Percentiles rank a stretch among this genome's conserved stretches.
Evolutionary conservation across 2,888 invertebrate genomes (phyloP).

Genomic region (Leptogaster cylindrica): DNA sequence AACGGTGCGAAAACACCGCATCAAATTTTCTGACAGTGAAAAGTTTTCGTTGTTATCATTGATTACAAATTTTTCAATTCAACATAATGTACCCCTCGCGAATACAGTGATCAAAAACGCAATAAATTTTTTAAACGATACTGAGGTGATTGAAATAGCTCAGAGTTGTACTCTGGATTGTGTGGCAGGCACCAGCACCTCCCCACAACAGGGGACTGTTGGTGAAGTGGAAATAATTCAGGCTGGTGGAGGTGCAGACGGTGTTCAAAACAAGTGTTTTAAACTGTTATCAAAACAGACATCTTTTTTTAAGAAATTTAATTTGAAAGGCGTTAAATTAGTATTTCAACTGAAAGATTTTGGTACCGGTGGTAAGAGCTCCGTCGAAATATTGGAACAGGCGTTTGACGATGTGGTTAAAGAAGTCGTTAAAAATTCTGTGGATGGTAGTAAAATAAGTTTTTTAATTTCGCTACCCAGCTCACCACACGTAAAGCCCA

Average conservation of each 20-base stretch:
- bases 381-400: neutral
- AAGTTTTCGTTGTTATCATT: neutral
- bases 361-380: neutral
- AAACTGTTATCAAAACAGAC: neutral
- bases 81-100: neutral
- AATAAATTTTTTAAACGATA: neutral
- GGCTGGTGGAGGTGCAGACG: neutral
- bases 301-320: neutral
- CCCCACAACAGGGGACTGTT: neutral
- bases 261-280: neutral
- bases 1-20: neutral
- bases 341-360: neutral
- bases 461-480: conserved; percentile 4
- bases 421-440: too few species aligned
- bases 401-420: neutral
- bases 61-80: neutral
- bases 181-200: too few species aligned
- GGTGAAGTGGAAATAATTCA: neutral
- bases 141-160: neutral
- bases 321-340: too few species aligned
- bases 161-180: too few species aligned
- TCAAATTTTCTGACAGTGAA: neutral
- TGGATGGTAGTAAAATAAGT: conserved; percentile 19
- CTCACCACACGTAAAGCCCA: neutral
- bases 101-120: neutral